Evolutionary conservation across 37 sponge, comb jelly and placozoan genomes (phyloP), one percentile per base, ranked within the genome.

Genomic region (Oopsacas minuta): DNA sequence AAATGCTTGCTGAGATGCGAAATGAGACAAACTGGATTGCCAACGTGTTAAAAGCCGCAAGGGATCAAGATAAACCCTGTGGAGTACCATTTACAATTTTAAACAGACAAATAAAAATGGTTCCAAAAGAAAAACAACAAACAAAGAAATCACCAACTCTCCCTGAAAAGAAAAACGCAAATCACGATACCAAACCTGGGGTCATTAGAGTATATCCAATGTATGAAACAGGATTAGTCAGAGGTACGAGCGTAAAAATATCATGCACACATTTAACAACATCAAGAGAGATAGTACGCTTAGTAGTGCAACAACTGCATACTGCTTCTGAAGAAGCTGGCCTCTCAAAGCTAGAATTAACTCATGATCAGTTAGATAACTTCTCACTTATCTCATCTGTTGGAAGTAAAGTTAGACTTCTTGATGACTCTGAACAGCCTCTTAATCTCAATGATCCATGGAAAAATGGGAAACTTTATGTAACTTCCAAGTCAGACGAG

Each of bases 191-290:
- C 10, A 36, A 83, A 7, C 0, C 85, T 1, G 83, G 35, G 37
- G 37, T 34, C n/a, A 46, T 88, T 35, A 89, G 39, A 39, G 90
- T 94, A 0, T 86, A 86, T 81, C 92, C 92, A 0, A 81, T 84
- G 17, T 92, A 94, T 46, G 53, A 86, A 23, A 91, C 92, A 51
- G 92, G 91, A 8, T 88, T 94, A 0, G 84, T 86, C 0, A 83
- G 49, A 22, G 92, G 92, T 3, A 90, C 92, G 22, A 92, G 88
- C 52, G 95, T 94, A 39, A 94, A 94, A 88, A 90, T 92, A 39
- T 82, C 75, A 25, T 61, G 75, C 75, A 61, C 75, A 61, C 75
- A 61, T n/a, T 3, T 61, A 7, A 61, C 75, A 7, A 61, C 75
- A 3, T 25, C 75, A 5, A 61, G 75, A n/a, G 75, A 61, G 75